Percentiles rank a stretch among this genome's conserved stretches.
phyloP scores from a whole-genome alignment of 2,113 vertebrate genomes.

The Saiga tatarica region DNA sequence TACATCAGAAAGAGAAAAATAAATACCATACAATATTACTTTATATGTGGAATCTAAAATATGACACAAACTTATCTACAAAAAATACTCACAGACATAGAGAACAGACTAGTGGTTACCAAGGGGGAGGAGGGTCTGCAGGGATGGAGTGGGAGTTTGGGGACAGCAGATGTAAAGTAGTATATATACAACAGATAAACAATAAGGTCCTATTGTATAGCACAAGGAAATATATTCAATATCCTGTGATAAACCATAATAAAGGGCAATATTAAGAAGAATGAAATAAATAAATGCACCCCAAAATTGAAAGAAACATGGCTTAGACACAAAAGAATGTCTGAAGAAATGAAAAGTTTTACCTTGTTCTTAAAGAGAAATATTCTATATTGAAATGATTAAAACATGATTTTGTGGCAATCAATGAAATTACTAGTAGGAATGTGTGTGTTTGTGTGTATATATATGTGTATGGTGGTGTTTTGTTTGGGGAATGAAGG shows the following conservation, averaged over 20 bases:
- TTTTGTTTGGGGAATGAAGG: neutral
- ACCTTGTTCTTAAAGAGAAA: neutral
- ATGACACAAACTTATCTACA: neutral
- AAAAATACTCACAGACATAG: neutral
- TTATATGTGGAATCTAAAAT: neutral
- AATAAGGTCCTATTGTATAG: neutral
- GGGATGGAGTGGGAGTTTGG: neutral
- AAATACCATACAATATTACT: neutral
- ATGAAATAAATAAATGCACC: neutral
- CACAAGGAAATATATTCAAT: neutral
- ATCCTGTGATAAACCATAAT: neutral
- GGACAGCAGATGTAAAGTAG: neutral
- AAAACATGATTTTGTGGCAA: neutral
- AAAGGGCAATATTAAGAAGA: neutral
- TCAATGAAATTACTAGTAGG: neutral
- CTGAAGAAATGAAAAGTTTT: neutral
- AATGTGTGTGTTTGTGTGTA: neutral
- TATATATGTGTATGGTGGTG: neutral
- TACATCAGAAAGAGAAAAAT: neutral
- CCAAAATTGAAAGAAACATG: neutral
- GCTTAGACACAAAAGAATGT: neutral
- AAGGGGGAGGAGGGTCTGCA: neutral
- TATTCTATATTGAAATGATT: neutral
- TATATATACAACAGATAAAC: neutral
- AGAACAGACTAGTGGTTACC: neutral